Base-by-base conservation (phyloP, 2,888 invertebrate genomes). In the Melanostoma scalare region DNA sequence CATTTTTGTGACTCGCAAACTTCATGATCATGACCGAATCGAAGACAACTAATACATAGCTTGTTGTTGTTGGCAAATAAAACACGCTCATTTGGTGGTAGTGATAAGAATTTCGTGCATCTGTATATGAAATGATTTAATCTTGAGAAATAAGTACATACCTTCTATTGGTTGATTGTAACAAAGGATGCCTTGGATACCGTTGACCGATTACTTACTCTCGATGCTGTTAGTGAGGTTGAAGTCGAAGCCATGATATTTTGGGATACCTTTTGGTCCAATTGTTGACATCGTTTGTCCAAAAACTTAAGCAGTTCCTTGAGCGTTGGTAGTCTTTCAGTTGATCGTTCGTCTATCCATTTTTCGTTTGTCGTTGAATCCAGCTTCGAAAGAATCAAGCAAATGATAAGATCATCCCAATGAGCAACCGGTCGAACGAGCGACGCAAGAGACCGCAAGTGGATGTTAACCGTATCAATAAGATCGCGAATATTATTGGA, bases 301-400 rank as follows among this genome's bases (percentile, higher is more conserved):
- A 46, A 46, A n/a, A 44, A 60, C 2, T 67, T 44, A 2, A 53
- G 31, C 6, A 65, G 10, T 10, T 65, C 52, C 8, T 53, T 65
- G 1, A 65, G 20, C 0, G 53, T 67, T 8, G 67, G 42, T 30
- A 67, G 53, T 6, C 67, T 20, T 3, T 67, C 42, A 2, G 48
- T 31, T 20, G 38, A 1, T 4, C 56, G 20, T 48, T 69, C 48
- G n/a, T 56, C 67, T n/a, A 67, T 69, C 48, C 69, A 69, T 4
- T 38, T 46, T 35, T 69, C 69, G 5, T 58, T 50, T 8, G 56
- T 58, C 3, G 38, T 30, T 30, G 33, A 36, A 3, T 69, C 58
- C 8, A 69, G 6, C 4, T 58, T 69, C 20, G 68, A 68, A 44
- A 68, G 9, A 10, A 68, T n/a, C 3, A 68, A 38, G 30, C 56